Conservation (phyloP, 2,113 vertebrate species). For the Sialia sialis region DNA sequence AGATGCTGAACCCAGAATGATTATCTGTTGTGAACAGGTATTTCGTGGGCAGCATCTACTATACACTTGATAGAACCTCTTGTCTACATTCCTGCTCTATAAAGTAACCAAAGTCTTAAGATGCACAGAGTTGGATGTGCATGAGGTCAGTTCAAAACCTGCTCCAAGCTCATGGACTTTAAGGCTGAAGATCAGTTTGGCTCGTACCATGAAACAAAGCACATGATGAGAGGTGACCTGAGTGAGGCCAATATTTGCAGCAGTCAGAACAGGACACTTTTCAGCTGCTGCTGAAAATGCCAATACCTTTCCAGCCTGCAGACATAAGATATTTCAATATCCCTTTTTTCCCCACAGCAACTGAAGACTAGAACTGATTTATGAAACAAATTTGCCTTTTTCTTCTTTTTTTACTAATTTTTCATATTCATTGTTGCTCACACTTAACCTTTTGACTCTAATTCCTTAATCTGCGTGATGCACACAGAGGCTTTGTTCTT, state of each 20-base stretch:
- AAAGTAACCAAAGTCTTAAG: background rate
- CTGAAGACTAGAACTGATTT: slow-evolving; percentile 69
- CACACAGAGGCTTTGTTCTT: slow-evolving; percentile 77
- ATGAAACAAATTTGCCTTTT: slow-evolving; percentile 71
- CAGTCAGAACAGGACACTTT: background rate
- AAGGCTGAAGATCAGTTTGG: background rate
- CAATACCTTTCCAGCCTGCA: slow-evolving; percentile 10
- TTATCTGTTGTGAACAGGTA: background rate
- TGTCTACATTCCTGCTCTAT: background rate
- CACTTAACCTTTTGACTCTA: slow-evolving; percentile 78
- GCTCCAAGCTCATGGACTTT: background rate
- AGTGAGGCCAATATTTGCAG: background rate
- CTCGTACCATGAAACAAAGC: background rate
- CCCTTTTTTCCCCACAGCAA: background rate
- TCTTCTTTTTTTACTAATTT: slow-evolving; percentile 72
- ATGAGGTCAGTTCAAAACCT: background rate
- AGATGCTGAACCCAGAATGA: background rate
- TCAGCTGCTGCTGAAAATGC: background rate
- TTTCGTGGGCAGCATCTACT: background rate
- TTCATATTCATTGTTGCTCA: slow-evolving; percentile 78
- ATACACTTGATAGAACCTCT: background rate
- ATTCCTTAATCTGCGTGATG: slow-evolving; percentile 77
- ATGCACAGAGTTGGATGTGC: background rate
- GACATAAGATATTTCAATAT: slow-evolving; percentile 26
- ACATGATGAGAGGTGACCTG: background rate